Evolutionary conservation across 2,113 vertebrate species (phyloP).

Genomic region (Pholis gunnellus): DNA sequence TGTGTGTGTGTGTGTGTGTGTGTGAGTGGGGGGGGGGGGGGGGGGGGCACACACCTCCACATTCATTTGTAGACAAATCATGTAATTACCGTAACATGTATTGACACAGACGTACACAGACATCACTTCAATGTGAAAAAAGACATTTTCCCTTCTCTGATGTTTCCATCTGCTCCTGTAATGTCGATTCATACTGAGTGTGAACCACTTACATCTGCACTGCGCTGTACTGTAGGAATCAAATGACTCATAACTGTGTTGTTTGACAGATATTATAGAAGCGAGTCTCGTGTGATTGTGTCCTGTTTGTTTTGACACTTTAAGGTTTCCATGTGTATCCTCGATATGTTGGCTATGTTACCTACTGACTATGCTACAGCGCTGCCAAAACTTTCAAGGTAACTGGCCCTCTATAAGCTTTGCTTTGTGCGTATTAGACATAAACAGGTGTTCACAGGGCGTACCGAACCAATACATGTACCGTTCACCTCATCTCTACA

Average conservation of each 20-base stretch:
- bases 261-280: neutral
- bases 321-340: neutral
- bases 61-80: neutral
- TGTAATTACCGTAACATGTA: neutral
- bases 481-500: too few relatives aligned
- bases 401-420: too few relatives aligned
- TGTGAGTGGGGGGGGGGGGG: too few relatives aligned
- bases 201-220: neutral
- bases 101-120: neutral
- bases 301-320: neutral
- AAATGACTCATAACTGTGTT: constrained; percentile 13
- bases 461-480: too few relatives aligned
- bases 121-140: neutral
- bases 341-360: neutral
- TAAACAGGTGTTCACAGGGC: too few relatives aligned
- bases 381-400: too few relatives aligned
- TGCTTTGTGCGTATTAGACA: too few relatives aligned
- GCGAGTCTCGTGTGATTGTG: neutral
- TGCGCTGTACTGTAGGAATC: neutral
- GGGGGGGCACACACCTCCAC: neutral
- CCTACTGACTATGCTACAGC: too few relatives aligned
- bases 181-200: neutral
- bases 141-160: neutral
- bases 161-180: neutral
- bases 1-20: too few relatives aligned